Evolutionary conservation across 1,140 invertebrate species (phyloP).

Genomic region (Marisa cornuarietis): DNA sequence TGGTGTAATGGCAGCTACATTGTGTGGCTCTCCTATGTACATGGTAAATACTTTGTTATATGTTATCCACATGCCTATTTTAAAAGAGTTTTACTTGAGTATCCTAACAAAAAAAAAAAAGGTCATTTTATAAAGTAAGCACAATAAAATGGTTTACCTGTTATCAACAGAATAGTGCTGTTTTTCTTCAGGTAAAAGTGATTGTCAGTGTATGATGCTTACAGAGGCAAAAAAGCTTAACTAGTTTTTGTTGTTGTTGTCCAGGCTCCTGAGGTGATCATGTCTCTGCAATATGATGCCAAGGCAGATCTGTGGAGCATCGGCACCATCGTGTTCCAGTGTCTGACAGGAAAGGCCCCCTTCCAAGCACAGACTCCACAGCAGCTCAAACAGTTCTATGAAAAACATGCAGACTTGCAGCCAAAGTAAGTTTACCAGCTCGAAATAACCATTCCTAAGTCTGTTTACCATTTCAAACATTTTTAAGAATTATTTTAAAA

Average conservation of each 20-base stretch:
- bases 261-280: constrained; percentile 98
- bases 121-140: background rate
- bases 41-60: constrained; percentile 76
- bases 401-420: constrained; percentile 92
- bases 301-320: constrained; percentile 99
- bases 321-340: constrained; percentile 99
- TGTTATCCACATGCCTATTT: no score
- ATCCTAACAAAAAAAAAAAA: no score
- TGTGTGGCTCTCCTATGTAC: constrained; percentile 99
- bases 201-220: background rate
- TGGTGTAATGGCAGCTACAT: constrained; percentile 98
- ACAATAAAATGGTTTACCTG: background rate
- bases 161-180: background rate
- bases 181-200: background rate
- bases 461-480: background rate
- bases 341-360: constrained; percentile 96
- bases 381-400: constrained; percentile 96
- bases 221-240: background rate
- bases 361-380: constrained; percentile 99
- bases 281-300: constrained; percentile 98
- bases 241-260: constrained; percentile 19
- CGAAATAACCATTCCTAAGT: background rate
- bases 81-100: no score
- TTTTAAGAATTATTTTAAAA: background rate
- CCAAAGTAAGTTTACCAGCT: constrained; percentile 80